These are phyloP conservation scores for Aurelia aurita DNA, from an alignment of 30 jellyfish, hydroid and myxozoan species.

Conservation along the genomic window DNA sequence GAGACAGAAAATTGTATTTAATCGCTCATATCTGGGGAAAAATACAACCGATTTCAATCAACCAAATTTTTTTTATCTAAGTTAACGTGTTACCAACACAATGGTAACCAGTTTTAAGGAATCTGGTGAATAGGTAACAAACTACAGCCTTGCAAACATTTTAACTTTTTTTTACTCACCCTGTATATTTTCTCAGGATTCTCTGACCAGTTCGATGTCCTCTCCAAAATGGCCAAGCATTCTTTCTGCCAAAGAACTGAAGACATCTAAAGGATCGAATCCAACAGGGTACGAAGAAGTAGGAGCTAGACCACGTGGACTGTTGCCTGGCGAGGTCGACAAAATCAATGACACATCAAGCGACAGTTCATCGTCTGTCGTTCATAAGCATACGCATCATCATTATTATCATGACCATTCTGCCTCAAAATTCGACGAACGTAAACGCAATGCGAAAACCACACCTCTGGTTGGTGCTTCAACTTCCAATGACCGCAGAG, in stretches of 20 bases:
- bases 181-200: neutral
- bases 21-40: too few relatives aligned
- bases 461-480: neutral
- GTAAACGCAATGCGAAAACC: conserved; percentile 8
- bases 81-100: too few relatives aligned
- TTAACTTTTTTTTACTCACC: too few relatives aligned
- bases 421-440: neutral
- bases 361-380: conserved; percentile 25
- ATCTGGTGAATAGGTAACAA: too few relatives aligned
- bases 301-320: conserved; percentile 75
- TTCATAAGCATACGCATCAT: conserved; percentile 84
- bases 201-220: conserved; percentile 24
- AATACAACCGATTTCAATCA: too few relatives aligned
- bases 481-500: neutral
- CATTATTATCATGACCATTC: conserved; percentile 76
- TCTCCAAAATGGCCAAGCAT: conserved; percentile 62
- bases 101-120: too few relatives aligned
- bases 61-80: too few relatives aligned
- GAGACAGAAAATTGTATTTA: too few relatives aligned
- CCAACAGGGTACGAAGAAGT: conserved; percentile 45
- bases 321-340: conserved; percentile 55
- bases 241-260: conserved; percentile 34
- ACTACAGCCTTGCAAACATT: too few relatives aligned
- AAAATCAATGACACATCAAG: neutral
- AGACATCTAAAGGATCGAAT: conserved; percentile 10